A percentile compares a stretch with the other conserved stretches of the same genome.
Conservation (phyloP, 2,888 invertebrate species). For the Stictocephala bisonia region DNA sequence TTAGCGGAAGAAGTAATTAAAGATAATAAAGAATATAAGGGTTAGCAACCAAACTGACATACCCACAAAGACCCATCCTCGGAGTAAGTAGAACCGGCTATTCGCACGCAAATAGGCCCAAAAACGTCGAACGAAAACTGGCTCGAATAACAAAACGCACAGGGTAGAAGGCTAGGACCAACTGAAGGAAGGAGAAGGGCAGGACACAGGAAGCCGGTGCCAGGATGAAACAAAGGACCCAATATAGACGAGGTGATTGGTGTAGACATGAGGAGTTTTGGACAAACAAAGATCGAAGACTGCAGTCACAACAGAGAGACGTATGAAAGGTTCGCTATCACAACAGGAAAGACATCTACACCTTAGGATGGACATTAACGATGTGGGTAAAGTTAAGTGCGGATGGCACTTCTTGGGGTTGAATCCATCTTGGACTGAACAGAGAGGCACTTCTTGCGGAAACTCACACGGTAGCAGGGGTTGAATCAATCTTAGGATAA, state of each 20-base stretch:
- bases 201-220: conserved; percentile 23
- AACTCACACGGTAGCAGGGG: too few species aligned
- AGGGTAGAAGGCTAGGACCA: neutral
- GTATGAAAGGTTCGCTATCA: conserved; percentile 11
- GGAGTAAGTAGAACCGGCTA: conserved; percentile 13
- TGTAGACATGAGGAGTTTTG: conserved; percentile 19
- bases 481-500: too few species aligned
- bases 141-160: neutral
- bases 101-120: conserved; percentile 20
- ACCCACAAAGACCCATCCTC: conserved; percentile 7
- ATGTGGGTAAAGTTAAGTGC: too few species aligned
- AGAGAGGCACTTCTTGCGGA: too few species aligned
- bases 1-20: conserved; percentile 24
- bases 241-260: conserved; percentile 33
- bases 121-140: conserved; percentile 28
- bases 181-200: conserved; percentile 7
- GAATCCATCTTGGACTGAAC: too few species aligned
- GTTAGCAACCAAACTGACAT: neutral
- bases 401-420: too few species aligned
- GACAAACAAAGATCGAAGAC: conserved; percentile 9
- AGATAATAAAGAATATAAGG: too few species aligned
- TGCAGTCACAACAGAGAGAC: conserved; percentile 6
- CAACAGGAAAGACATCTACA: neutral
- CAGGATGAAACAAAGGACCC: conserved; percentile 2
- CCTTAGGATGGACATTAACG: too few species aligned